These are phyloP conservation scores for Grammomys surdaster DNA, from an alignment of 2,113 vertebrate species.

Conservation along the genomic window DNA sequence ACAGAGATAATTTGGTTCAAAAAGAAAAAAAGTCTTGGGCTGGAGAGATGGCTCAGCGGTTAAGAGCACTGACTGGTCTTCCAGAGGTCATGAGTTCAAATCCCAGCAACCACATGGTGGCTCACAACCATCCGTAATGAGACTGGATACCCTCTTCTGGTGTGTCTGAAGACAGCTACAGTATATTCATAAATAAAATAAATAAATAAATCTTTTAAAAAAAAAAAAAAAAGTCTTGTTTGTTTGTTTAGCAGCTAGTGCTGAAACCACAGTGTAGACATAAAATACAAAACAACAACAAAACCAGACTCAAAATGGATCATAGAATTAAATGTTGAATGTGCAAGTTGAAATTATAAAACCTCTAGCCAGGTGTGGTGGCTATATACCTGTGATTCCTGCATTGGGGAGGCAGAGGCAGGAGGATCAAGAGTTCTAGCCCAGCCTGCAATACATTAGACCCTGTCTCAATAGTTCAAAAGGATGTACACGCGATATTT, in stretches of 20 bases:
- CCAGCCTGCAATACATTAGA: not conserved
- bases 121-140: too few species aligned
- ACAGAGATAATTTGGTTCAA: not conserved
- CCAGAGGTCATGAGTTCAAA: too few species aligned
- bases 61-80: too few species aligned
- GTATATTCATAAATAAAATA: too few species aligned
- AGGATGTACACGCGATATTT: not conserved
- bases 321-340: not conserved
- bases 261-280: not conserved
- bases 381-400: not conserved
- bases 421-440: not conserved
- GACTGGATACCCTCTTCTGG: too few species aligned
- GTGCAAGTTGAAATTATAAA: constrained; percentile 27
- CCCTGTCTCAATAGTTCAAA: not conserved
- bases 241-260: not conserved
- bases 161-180: too few species aligned
- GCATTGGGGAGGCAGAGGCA: not conserved
- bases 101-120: too few species aligned
- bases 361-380: not conserved
- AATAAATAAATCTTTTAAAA: too few species aligned
- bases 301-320: not conserved
- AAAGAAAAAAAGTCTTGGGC: constrained; percentile 50
- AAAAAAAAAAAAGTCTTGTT: constrained; percentile 44
- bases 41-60: too few species aligned
- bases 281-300: not conserved